Evolutionary conservation across 2,888 invertebrate genomes (phyloP), one percentile per base, ranked within the genome.

Genomic region (Macrostomum cliftonense): DNA sequence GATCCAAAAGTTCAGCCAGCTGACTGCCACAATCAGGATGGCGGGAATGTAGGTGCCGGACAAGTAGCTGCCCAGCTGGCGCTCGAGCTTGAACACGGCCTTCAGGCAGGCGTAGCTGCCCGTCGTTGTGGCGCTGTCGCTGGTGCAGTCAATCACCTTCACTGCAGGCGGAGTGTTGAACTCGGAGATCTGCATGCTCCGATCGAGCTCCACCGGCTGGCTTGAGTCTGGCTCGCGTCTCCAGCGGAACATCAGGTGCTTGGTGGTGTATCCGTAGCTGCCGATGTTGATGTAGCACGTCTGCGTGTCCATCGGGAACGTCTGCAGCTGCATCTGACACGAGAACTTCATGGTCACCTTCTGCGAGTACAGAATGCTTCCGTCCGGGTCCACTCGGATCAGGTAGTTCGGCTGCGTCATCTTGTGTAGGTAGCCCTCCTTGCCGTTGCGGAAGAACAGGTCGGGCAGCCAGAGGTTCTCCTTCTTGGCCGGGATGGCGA

Each of bases 31-130:
- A 53, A 76, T 75, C 44, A 76, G 61, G 36, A 74, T 74, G 12
- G 75, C 75, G 1, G 76, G 76, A 38, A 76, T 62, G 61, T 76
- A 76, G 52, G 74, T 74, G 60, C 76, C 75, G 37, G 75, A 73
- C 54, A 76, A 60, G 57, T 76, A 75, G 58, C 74, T 75, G 51
- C 75, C 75, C 12, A 75, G 68, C 40, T 73, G 71, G 1, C 75
- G 67, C 46, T 71, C 70, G 52, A 75, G 64, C 54, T 71, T 68
- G 58, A 76, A 75, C 49, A 72, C 71, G 1, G 75, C 75, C 20
- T 73, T 71, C 51, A 75, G 64, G 54, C 75, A 76, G 56, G 72
- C 73, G 71, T 75, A 76, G 56, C 73, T 71, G 36, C 71, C 72
- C 70, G 61, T 17, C 47, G 52, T 39, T 19, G 52, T 52, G 2